Evolutionary conservation across 2,888 invertebrate genomes (phyloP), one percentile per base, ranked within the genome.

Genomic region (Drosophila buzzatii): DNA sequence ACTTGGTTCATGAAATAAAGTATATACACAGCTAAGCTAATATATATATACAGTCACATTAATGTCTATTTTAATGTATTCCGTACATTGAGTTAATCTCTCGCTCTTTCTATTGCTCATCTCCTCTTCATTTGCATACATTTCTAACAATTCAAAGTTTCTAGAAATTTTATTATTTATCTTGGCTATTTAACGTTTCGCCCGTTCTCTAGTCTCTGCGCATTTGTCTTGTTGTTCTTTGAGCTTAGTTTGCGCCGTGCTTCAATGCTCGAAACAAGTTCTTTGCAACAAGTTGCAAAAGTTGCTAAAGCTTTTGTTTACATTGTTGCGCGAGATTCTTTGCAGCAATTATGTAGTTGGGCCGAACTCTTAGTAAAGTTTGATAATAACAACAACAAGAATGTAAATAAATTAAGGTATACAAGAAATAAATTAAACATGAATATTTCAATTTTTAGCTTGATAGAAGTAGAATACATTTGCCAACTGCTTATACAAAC

Each of bases 201-300:
- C 20, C 51, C 51, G 39, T 47, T 41, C 52, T 49, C 35, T 42
- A 16, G n/a, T 18, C 9, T 41, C 12, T 20, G 47, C 37, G 14
- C n/a, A 47, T 27, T 56, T 27, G 56, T 49, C 56, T 39, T 76
- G 66, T 45, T 58, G 44, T 42, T 39, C 14, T 55, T 45, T 27
- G 41, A 39, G 39, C 20, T 55, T 20, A 59, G 52, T 60, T 72
- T 51, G 56, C 41, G 41, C 47, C 42, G 49, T 58, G 56, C 44
- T 41, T 58, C 55, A 53, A 27, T 41, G 23, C 45, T 14, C 10
- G 16, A 62, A 73, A 53, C 51, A 33, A 63, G 62, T 72, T 73
- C 27, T 33, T 61, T 57, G 81, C 85, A 82, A 80, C 82, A 82
- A 81, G 85, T 85, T 78, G 71, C 81, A 49, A 49, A 67, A 72